A percentile compares a stretch with the other conserved stretches of the same genome.
Conservation (phyloP, 1,140 invertebrate species). For the Pseudomyrmex dendroicus region DNA sequence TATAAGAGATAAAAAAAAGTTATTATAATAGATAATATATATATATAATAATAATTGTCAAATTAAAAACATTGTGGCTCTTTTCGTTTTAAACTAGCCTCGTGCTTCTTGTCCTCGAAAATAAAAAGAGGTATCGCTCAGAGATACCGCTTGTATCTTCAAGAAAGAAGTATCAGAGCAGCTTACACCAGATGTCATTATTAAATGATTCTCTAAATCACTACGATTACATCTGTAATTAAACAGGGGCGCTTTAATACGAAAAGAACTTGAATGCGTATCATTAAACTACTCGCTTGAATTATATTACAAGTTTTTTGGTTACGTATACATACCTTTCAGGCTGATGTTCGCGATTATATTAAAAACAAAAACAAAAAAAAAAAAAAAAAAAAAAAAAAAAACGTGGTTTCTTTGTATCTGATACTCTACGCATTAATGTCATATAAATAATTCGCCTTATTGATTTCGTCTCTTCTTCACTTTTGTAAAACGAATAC, state of each 20-base stretch:
- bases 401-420: slow-evolving; percentile 16
- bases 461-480: background rate
- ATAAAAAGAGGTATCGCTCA: background rate
- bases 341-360: too few species aligned
- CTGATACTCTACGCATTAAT: slow-evolving; percentile 17
- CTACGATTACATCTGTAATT: background rate
- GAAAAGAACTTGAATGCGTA: slow-evolving; percentile 55
- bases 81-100: slow-evolving; percentile 71
- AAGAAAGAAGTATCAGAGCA: too few species aligned
- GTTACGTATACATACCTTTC: slow-evolving; percentile 9
- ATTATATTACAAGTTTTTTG: slow-evolving; percentile 24
- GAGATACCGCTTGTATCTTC: background rate
- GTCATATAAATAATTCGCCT: slow-evolving; percentile 8
- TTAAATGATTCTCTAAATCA: background rate
- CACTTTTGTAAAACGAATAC: slow-evolving; percentile 14
- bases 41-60: slow-evolving; percentile 72
- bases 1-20: slow-evolving; percentile 78
- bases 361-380: too few species aligned
- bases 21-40: slow-evolving; percentile 80
- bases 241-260: slow-evolving; percentile 62
- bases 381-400: background rate
- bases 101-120: slow-evolving; percentile 51
- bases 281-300: slow-evolving; percentile 46
- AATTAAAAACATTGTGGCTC: slow-evolving; percentile 67
- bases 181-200: background rate